Evolutionary conservation across 2,888 invertebrate genomes (phyloP).

Genomic region (Schrankia costaestrigalis): DNA sequence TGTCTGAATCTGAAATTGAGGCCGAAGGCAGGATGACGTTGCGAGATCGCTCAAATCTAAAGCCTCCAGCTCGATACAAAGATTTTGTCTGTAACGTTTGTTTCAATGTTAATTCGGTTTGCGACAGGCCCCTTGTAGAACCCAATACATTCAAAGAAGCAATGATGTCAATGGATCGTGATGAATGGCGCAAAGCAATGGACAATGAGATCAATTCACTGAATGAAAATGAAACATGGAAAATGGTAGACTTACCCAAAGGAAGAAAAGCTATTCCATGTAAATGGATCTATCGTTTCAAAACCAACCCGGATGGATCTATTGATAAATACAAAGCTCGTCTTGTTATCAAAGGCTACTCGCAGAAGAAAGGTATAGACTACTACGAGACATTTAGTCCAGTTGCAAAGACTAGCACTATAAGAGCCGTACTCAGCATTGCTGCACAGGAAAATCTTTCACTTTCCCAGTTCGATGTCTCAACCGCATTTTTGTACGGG

Average conservation of each 20-base stretch:
- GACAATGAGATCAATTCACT: background rate
- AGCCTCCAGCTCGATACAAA: too few relatives aligned
- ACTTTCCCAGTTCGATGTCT: background rate
- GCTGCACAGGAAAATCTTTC: background rate
- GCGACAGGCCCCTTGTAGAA: too few relatives aligned
- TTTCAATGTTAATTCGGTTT: too few relatives aligned
- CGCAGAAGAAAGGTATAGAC: slow-evolving; percentile 2
- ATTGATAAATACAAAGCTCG: slow-evolving; percentile 24
- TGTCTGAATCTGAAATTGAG: too few relatives aligned
- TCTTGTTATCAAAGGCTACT: slow-evolving; percentile 8
- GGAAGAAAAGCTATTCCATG: slow-evolving; percentile 17
- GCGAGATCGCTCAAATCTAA: too few relatives aligned
- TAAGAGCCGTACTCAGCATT: background rate
- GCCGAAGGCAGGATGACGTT: too few relatives aligned
- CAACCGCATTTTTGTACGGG: background rate
- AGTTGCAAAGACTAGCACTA: background rate
- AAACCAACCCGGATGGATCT: slow-evolving; percentile 19
- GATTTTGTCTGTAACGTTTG: too few relatives aligned
- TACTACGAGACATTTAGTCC: background rate
- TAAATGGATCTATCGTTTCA: slow-evolving; percentile 23
- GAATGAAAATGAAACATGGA: background rate
- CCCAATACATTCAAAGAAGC: background rate
- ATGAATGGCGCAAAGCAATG: background rate
- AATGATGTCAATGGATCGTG: background rate
- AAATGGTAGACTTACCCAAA: slow-evolving; percentile 12